These are phyloP conservation scores for Emydocephalus ijimae DNA, from an alignment of 2,113 vertebrate genomes.

Conservation along the genomic window DNA sequence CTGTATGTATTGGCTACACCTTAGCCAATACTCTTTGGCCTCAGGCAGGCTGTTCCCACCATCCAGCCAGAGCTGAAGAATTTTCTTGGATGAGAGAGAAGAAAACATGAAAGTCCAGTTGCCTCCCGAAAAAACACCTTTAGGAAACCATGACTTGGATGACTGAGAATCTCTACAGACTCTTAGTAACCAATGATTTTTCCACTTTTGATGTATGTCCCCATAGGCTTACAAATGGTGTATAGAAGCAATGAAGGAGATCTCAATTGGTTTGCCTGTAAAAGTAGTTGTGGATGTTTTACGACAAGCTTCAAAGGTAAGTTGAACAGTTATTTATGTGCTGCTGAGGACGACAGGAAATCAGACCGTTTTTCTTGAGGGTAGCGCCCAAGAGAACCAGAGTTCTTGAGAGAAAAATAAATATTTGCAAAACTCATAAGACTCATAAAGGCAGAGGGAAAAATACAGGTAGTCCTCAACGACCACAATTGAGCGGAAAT, in stretches of 20 bases:
- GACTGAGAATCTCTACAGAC: too few relatives aligned
- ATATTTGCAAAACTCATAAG: neutral
- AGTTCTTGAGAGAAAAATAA: neutral
- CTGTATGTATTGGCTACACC: neutral
- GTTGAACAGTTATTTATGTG: neutral
- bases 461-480: neutral
- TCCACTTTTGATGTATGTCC: neutral
- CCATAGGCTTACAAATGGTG: slow-evolving; percentile 96
- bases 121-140: too few relatives aligned
- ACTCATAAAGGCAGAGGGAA: neutral
- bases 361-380: neutral
- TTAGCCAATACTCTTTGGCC: neutral
- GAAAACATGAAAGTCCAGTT: too few relatives aligned
- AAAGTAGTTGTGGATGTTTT: slow-evolving; percentile 97
- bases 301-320: slow-evolving; percentile 96
- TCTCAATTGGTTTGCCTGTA: slow-evolving; percentile 88
- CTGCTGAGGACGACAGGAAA: neutral
- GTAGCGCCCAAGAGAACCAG: neutral
- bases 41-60: neutral
- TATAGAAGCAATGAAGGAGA: slow-evolving; percentile 98
- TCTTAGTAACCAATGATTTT: neutral
- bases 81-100: too few relatives aligned
- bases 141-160: too few relatives aligned
- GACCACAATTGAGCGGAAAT: neutral
- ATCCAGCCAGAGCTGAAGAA: too few relatives aligned